Percentiles rank a stretch among this genome's conserved stretches.
Evolutionary conservation across 2,113 vertebrate species (phyloP).

Genomic region (Neolamprologus hecqui): DNA sequence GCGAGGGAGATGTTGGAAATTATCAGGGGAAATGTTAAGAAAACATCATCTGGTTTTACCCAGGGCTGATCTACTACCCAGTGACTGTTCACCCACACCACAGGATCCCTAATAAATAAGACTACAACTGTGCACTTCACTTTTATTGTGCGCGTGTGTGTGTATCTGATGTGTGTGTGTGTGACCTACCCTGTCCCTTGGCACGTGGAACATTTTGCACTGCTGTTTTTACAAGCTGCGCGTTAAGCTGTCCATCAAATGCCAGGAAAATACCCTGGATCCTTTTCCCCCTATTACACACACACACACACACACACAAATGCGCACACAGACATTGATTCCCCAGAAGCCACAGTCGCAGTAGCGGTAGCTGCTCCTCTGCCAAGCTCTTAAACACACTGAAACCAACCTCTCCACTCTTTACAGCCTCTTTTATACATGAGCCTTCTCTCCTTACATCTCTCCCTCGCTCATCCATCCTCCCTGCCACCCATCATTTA

Average conservation of each 20-base stretch:
- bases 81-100: slow-evolving; percentile 36
- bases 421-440: slow-evolving; percentile 37
- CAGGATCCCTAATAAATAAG: slow-evolving; percentile 42
- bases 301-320: not conserved
- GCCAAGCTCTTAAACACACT: slow-evolving; percentile 59
- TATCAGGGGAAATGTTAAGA: slow-evolving; percentile 52
- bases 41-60: slow-evolving; percentile 36
- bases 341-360: slow-evolving; percentile 44
- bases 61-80: slow-evolving; percentile 14
- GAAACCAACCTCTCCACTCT: slow-evolving; percentile 50
- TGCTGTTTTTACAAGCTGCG: slow-evolving; percentile 59
- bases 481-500: slow-evolving; percentile 42
- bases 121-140: slow-evolving; percentile 29
- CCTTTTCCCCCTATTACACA: slow-evolving; percentile 16
- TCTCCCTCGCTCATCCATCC: not conserved
- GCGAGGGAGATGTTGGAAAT: not conserved
- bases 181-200: slow-evolving; percentile 40
- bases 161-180: slow-evolving; percentile 1
- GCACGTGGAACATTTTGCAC: slow-evolving; percentile 61
- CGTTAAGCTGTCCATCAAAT: slow-evolving; percentile 64
- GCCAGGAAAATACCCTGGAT: slow-evolving; percentile 51
- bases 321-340: slow-evolving; percentile 9
- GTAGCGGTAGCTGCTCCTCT: slow-evolving; percentile 17
- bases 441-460: slow-evolving; percentile 53
- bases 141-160: slow-evolving; percentile 27